Base-by-base conservation (phyloP, 2,888 invertebrate species). In the Petrolisthes cinctipes region DNA sequence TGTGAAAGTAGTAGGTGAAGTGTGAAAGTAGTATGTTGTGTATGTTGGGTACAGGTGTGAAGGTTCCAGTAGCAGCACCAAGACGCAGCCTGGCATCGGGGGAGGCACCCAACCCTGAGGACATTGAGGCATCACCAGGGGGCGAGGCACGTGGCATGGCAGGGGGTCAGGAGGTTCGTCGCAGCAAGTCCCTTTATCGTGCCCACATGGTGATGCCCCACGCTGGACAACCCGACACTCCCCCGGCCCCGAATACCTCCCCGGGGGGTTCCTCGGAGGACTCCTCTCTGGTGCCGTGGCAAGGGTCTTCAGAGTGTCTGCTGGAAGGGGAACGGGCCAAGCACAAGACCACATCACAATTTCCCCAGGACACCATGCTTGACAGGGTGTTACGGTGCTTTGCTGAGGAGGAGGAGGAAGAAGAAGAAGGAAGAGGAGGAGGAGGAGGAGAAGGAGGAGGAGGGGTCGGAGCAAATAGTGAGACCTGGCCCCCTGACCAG, bases 301-400 rank as follows among this genome's bases (percentile, higher is more conserved):
- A 88, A n/a, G 88, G 88, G 11, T 88, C 88, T 1, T 51, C 71
- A 0, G 88, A 88, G 76, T 82, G 82, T 54, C 78, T 83, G 54
- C 61, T 82, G n/a, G 68, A 85, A 71, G 57, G 20, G 53, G 51
- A 66, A 20, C 23, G 73, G 17, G 23, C 4, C 20, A 20, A 7
- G 37, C 1, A 1, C 61, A 9, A 7, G 11, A 56, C 20, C 61
- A 51, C 9, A 4, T 56, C 66, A 1, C 71, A 9, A 3, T 73
- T 88, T 14, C 88, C 88, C 53, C 23, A 80, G 56, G 88, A 88
- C 57, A 85, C 85, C 68, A 88, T 88, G 88, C n/a, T 88, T 37
- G 88, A 88, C 56, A 85, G 88, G 37, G 88, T 88, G 17, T 51
- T 88, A 51, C 81, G 88, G 7, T 88, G 88, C 78, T 85, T 88